These are phyloP conservation scores for Mythimna vitellina DNA, from an alignment of 2,888 invertebrate genomes.

Conservation along the genomic window DNA sequence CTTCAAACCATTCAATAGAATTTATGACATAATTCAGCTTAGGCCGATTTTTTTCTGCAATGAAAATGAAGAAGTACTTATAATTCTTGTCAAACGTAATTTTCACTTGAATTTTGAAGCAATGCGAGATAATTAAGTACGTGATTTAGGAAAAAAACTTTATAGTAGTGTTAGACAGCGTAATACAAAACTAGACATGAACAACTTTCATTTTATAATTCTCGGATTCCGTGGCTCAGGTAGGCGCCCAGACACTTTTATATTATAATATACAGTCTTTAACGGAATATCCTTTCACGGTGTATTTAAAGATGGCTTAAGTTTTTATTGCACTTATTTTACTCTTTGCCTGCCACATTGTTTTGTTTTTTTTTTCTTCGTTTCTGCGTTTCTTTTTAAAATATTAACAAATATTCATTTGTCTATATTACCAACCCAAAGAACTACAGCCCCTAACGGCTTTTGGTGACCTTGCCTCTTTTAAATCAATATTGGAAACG, in stretches of 20 bases:
- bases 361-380: not conserved
- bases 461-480: conserved; percentile 4
- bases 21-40: not conserved
- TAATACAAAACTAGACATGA: conserved; percentile 69
- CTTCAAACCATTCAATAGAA: not conserved
- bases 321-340: conserved; percentile 44
- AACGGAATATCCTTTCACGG: conserved; percentile 60
- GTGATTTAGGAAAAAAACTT: conserved; percentile 33
- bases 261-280: conserved; percentile 58
- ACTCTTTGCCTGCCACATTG: not conserved
- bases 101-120: conserved; percentile 2
- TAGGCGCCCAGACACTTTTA: conserved; percentile 64
- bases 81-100: not conserved
- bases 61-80: not conserved
- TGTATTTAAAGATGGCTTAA: conserved; percentile 38
- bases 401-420: not conserved
- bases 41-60: not conserved
- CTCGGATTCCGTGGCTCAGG: conserved; percentile 72
- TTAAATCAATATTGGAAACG: conserved; percentile 35
- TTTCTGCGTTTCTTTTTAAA: not conserved
- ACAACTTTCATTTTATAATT: conserved; percentile 75
- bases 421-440: conserved; percentile 4
- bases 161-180: conserved; percentile 58
- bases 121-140: conserved; percentile 17
- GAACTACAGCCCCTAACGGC: conserved; percentile 22